Base-by-base conservation (phyloP, 2,888 invertebrate species). In the Blastobasis adustella region DNA sequence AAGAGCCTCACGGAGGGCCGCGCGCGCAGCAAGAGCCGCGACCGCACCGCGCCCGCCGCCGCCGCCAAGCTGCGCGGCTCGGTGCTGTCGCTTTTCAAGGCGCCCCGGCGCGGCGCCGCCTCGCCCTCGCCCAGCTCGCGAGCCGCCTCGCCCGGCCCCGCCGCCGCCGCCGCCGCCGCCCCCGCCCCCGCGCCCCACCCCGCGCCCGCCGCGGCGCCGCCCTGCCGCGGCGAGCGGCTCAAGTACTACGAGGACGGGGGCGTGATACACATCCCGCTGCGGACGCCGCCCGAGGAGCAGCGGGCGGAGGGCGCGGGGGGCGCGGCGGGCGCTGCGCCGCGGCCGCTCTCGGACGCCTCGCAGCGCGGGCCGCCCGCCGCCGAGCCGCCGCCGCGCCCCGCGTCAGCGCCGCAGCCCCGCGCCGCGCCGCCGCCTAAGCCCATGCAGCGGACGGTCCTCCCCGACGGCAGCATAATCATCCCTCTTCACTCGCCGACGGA, bases 201-300 rank as follows among this genome's bases (percentile, higher is more conserved):
- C 64, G 63, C 40, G 54, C 55, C 38, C 61, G 60, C 4, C 66
- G 67, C 79, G 85, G 44, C 76, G 39, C 79, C 86, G 45, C 76
- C 75, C 53, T 66, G 74, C 6, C 52, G 67, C 74, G 52, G 37
- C 63, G 69, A 71, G 66, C 6, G 76, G 46, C 79, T 85, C 45
- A 89, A 90, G 57, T 92, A 92, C 71, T 92, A 93, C 67, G 93
- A 93, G 60, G 90, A 91, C 79, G 90, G 43, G 91, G 92, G 92
- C 0, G 89, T 91, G 51, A 92, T 94, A 50, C 91, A 93, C 58
- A 94, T 94, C 63, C 94, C 94, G 0, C 73, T 94, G 53, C 93
- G 93, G 58, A 93, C 94, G n/a, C 93, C 93, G 4, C 93, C 93
- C 0, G 92, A 93, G 56, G 93, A 93, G 66, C 83, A 88, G 48